These are phyloP conservation scores for Manis crassicaudata DNA, from an alignment of 2,797 vertebrate species.

Conservation along the genomic window DNA sequence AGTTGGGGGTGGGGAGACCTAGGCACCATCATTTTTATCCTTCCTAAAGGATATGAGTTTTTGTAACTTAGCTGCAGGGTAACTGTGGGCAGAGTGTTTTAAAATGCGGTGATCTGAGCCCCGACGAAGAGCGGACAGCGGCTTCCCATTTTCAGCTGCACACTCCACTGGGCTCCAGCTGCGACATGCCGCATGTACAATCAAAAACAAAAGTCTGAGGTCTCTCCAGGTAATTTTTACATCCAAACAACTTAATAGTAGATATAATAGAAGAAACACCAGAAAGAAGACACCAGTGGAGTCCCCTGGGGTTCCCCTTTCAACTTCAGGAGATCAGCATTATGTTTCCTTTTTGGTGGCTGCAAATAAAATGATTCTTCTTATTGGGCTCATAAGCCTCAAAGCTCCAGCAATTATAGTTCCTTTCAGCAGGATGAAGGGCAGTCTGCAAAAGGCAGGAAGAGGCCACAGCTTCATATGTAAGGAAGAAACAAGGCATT, in stretches of 20 bases:
- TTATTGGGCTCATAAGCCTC: not conserved
- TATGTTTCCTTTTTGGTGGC: not conserved
- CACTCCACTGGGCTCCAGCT: not conserved
- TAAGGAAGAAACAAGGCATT: not conserved
- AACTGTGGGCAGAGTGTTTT: not conserved
- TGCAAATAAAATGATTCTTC: constrained; percentile 1
- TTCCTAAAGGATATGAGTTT: not conserved
- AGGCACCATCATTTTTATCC: not conserved
- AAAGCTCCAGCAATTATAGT: not conserved
- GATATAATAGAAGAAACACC: not conserved
- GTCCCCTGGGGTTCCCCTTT: not conserved
- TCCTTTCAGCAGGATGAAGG: not conserved
- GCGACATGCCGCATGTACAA: not conserved
- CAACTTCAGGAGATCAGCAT: not conserved
- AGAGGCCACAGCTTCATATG: not conserved
- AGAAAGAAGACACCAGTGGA: not conserved
- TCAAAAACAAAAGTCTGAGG: not conserved
- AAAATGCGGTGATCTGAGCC: not conserved
- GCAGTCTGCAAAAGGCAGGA: not conserved
- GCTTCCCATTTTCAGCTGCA: not conserved
- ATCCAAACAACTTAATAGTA: not conserved
- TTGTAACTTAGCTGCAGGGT: not conserved
- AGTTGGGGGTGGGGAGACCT: not conserved
- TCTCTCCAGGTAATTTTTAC: not conserved
- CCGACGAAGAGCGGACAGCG: fast-evolving